A percentile compares a stretch with the other conserved stretches of the same genome.
phyloP scores from a whole-genome alignment of 2,797 vertebrate species.

The Setipinna tenuifilis region DNA sequence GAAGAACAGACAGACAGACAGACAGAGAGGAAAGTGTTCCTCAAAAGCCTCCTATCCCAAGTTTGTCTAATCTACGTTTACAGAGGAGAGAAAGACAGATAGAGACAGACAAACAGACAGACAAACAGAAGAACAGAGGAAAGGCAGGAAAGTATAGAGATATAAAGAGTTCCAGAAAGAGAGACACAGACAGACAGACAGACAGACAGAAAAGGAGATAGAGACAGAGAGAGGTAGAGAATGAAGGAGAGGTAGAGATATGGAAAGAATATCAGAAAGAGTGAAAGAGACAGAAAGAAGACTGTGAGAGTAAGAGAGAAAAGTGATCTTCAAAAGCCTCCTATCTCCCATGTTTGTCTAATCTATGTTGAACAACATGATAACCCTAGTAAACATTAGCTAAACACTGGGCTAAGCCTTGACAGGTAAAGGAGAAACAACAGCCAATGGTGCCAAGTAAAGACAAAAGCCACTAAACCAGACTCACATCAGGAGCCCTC shows the following conservation, averaged over 20 bases:
- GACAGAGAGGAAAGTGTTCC: background rate
- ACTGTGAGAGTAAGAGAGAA: too few relatives aligned
- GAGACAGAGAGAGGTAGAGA: background rate
- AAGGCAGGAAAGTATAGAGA: background rate
- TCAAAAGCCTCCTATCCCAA: too few relatives aligned
- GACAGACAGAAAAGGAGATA: background rate
- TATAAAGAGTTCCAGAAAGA: background rate
- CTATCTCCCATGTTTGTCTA: background rate
- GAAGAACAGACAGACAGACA: background rate
- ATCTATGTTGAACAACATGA: slow-evolving; percentile 11
- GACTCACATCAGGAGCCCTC: background rate
- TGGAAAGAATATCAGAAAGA: too few relatives aligned
- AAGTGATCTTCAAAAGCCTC: background rate
- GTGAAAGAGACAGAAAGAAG: too few relatives aligned
- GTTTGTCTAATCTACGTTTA: too few relatives aligned
- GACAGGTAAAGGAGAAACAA: background rate
- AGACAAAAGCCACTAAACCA: background rate
- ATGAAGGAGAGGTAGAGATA: too few relatives aligned
- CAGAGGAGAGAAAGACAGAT: background rate
- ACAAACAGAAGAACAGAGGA: background rate
- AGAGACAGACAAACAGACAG: background rate
- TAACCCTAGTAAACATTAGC: background rate
- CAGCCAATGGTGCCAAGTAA: background rate
- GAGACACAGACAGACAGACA: background rate
- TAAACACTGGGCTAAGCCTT: background rate